Evolutionary conservation across 23 tunicate genomes (phyloP).

Genomic region (Styela plicata): DNA sequence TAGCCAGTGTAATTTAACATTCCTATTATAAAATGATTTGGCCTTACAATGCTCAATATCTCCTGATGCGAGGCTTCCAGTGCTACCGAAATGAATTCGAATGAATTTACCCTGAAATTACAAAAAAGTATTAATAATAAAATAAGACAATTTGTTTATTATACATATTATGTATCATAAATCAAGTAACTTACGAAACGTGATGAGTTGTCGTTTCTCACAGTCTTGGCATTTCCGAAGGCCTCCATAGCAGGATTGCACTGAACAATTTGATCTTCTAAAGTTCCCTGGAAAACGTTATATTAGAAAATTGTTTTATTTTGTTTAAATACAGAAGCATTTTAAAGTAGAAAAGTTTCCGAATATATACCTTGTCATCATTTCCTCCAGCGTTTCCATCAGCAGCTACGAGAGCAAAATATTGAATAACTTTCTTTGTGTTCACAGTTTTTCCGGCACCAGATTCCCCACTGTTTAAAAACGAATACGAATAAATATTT

Average conservation of each 20-base stretch:
- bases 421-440: slow-evolving; percentile 97
- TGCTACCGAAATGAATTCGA: slow-evolving; percentile 95
- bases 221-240: slow-evolving; percentile 94
- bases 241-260: slow-evolving; percentile 98
- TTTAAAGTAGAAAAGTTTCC: no score
- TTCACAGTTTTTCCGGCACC: slow-evolving; percentile 99
- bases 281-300: slow-evolving; percentile 59
- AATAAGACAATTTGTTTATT: background rate
- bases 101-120: slow-evolving; percentile 79
- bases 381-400: slow-evolving; percentile 45
- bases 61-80: slow-evolving; percentile 92
- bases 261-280: slow-evolving; percentile 94
- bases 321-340: no score
- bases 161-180: background rate
- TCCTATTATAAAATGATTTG: no score
- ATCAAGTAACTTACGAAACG: slow-evolving; percentile 66
- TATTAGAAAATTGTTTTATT: no score
- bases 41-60: slow-evolving; percentile 95
- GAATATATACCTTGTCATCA: slow-evolving; percentile 35
- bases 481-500: no score
- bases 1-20: no score
- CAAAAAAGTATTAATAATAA: background rate
- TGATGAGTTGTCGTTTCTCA: slow-evolving; percentile 92
- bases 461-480: slow-evolving; percentile 87
- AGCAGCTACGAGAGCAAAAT: slow-evolving; percentile 97